A percentile compares a stretch with the other conserved stretches of the same genome.
phyloP scores from a whole-genome alignment of 2,113 vertebrate genomes.

The Willisornis vidua region DNA sequence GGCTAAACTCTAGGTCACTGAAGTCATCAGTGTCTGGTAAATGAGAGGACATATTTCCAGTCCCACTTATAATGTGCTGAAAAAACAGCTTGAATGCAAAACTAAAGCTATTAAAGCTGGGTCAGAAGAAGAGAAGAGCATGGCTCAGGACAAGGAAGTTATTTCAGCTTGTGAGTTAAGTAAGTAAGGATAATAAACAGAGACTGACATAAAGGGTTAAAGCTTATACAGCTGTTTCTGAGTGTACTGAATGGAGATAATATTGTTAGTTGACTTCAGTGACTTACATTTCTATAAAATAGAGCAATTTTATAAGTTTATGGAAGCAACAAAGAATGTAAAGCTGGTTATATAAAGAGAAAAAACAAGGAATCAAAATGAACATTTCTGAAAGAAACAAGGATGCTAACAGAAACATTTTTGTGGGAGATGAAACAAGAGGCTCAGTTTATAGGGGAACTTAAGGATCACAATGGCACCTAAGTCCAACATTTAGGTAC shows the following conservation, averaged over 20 bases:
- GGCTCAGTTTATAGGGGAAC: neutral
- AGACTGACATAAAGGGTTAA: slow-evolving; percentile 35
- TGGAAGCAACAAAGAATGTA: slow-evolving; percentile 9
- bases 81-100: neutral
- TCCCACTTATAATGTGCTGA: neutral
- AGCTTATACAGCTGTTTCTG: slow-evolving; percentile 5
- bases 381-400: neutral
- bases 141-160: neutral
- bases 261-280: neutral
- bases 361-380: neutral
- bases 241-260: neutral
- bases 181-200: slow-evolving; percentile 24
- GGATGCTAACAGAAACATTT: neutral
- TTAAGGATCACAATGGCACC: neutral
- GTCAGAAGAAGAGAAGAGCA: neutral
- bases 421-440: neutral
- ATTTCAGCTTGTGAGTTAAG: slow-evolving; percentile 24
- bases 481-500: neutral
- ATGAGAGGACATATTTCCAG: neutral
- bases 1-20: neutral
- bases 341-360: neutral
- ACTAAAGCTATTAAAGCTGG: neutral
- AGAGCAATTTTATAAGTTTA: neutral
- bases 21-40: slow-evolving; percentile 19
- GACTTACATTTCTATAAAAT: neutral